These are phyloP conservation scores for Acleris emargana DNA, from an alignment of 2,888 invertebrate genomes.

Conservation along the genomic window DNA sequence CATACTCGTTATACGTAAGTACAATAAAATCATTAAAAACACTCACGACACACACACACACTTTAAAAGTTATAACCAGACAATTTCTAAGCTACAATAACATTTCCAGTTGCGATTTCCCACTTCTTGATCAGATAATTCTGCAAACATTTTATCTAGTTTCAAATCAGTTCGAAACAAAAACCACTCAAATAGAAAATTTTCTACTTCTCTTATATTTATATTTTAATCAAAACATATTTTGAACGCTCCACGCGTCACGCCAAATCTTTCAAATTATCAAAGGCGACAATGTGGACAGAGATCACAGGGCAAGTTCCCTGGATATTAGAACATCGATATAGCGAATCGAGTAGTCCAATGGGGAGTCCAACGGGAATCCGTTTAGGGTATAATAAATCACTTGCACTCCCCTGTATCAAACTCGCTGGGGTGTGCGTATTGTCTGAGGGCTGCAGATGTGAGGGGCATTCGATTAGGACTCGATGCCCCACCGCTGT, in stretches of 20 bases:
- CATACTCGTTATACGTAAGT: too few species aligned
- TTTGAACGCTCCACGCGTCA: constrained; percentile 7
- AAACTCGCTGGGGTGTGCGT: constrained; percentile 56
- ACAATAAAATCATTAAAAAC: too few species aligned
- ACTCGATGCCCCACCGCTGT: constrained; percentile 54
- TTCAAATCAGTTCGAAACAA: too few species aligned
- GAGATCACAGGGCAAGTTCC: constrained; percentile 25
- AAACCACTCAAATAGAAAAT: too few species aligned
- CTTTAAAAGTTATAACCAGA: too few species aligned
- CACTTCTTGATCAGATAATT: too few species aligned
- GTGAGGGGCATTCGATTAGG: constrained; percentile 72
- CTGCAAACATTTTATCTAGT: too few species aligned
- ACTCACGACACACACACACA: too few species aligned
- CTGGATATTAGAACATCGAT: constrained; percentile 38
- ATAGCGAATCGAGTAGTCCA: constrained; percentile 59
- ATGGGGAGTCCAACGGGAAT: constrained; percentile 63
- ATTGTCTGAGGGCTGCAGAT: constrained; percentile 53
- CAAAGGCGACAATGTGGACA: constrained; percentile 28
- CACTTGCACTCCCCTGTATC: constrained; percentile 62
- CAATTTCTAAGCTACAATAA: too few species aligned
- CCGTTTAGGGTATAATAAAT: constrained; percentile 78
- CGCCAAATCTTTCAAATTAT: constrained; percentile 23
- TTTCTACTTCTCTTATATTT: too few species aligned
- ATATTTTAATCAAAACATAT: constrained; percentile 5
- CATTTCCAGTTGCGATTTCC: too few species aligned